Percentiles rank a stretch among this genome's conserved stretches.
These are phyloP conservation scores for Eucidaris tribuloides DNA, from an alignment of 35 echinoderm and acorn worm genomes.

Conservation along the genomic window DNA sequence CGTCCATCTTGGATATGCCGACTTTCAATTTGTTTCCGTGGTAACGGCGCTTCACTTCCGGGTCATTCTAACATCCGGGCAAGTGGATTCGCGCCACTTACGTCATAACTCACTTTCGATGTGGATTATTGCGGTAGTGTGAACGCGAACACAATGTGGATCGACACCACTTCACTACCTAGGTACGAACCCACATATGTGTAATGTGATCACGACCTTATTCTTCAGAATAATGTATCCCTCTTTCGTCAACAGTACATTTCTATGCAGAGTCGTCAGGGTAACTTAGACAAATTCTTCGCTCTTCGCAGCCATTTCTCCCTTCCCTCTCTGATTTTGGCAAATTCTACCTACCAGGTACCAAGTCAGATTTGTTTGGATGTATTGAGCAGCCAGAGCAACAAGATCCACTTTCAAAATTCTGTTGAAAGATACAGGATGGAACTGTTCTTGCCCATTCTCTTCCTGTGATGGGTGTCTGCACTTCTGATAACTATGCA, in stretches of 20 bases:
- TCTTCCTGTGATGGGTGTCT: neutral
- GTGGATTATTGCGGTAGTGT: too few species aligned
- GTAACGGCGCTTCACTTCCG: too few species aligned
- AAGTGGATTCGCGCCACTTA: too few species aligned
- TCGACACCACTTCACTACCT: too few species aligned
- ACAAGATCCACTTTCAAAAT: neutral
- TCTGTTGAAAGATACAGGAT: neutral
- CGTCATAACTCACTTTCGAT: too few species aligned
- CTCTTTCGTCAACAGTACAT: neutral
- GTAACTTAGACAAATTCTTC: constrained; percentile 30
- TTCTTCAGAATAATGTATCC: neutral
- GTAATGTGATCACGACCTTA: too few species aligned
- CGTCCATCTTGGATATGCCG: too few species aligned
- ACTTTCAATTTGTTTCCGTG: too few species aligned
- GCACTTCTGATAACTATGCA: constrained; percentile 20
- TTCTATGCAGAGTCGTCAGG: constrained; percentile 19
- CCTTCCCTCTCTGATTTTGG: neutral
- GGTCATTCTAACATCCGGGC: too few species aligned
- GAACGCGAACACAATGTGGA: too few species aligned
- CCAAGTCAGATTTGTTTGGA: neutral
- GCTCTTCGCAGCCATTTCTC: constrained; percentile 9
- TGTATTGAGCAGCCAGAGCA: neutral
- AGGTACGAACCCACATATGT: too few species aligned
- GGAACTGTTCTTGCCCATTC: neutral
- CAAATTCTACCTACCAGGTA: neutral